Percentiles rank a stretch among this genome's conserved stretches.
These are phyloP conservation scores for Araneus ventricosus DNA, from an alignment of 1,140 invertebrate species.

Conservation along the genomic window DNA sequence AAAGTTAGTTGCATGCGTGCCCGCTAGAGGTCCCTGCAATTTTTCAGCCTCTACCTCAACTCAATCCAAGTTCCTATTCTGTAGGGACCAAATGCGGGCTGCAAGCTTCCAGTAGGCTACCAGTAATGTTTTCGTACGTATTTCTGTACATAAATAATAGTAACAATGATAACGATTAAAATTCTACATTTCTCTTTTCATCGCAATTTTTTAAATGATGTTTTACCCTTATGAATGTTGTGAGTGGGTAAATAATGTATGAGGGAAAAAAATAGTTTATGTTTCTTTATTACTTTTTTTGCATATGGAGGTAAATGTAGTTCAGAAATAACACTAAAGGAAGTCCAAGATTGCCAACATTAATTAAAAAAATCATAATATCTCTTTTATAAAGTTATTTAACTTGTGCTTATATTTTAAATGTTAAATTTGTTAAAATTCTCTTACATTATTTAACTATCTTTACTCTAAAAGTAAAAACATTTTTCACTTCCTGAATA, in stretches of 20 bases:
- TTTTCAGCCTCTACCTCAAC: conserved; percentile 60
- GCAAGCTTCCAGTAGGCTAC: conserved; percentile 17
- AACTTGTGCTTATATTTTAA: too few species aligned
- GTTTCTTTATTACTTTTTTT: background rate
- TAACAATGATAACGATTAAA: background rate
- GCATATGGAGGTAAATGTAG: background rate
- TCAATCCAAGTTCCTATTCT: conserved; percentile 65
- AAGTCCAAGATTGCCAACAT: too few species aligned
- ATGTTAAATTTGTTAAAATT: too few species aligned
- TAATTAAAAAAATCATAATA: too few species aligned
- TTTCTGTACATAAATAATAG: conserved; percentile 29
- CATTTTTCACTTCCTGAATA: too few species aligned
- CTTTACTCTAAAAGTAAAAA: too few species aligned
- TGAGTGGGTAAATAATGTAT: conserved; percentile 4
- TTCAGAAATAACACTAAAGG: background rate
- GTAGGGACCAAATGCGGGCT: background rate
- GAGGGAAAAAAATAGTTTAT: background rate
- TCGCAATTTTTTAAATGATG: background rate
- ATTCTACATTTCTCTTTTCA: background rate
- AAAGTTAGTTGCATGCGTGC: conserved; percentile 49
- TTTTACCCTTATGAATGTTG: background rate
- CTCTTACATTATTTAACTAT: too few species aligned
- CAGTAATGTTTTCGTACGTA: background rate
- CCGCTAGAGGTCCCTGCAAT: conserved; percentile 65
- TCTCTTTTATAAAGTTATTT: too few species aligned